Evolutionary conservation across 1,140 invertebrate species (phyloP).

Genomic region (Drosophila leontia): DNA sequence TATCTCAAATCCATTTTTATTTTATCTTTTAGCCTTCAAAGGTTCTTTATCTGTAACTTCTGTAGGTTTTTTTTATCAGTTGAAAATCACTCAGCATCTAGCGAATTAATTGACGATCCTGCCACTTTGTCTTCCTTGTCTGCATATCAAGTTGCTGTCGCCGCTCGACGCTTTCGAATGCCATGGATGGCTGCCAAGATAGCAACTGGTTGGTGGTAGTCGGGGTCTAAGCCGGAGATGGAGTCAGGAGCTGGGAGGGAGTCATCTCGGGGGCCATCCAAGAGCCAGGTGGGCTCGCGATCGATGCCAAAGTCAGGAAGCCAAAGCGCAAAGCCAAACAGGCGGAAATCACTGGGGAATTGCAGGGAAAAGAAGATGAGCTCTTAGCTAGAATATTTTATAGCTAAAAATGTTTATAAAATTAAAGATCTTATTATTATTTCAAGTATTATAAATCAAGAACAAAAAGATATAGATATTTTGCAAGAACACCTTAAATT

Average conservation of each 20-base stretch:
- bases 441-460: neutral
- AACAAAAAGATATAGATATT: neutral
- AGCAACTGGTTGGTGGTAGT: slow-evolving; percentile 35
- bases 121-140: slow-evolving; percentile 60
- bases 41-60: neutral
- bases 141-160: slow-evolving; percentile 62
- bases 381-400: neutral
- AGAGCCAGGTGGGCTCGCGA: slow-evolving; percentile 59
- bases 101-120: slow-evolving; percentile 64
- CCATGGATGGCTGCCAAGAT: slow-evolving; percentile 54
- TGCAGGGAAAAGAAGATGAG: slow-evolving; percentile 17
- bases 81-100: slow-evolving; percentile 52
- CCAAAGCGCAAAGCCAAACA: slow-evolving; percentile 57
- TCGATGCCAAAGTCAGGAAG: slow-evolving; percentile 68
- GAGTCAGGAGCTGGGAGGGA: neutral
- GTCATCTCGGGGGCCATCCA: slow-evolving; percentile 40
- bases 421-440: no score
- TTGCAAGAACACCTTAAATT: fast-evolving
- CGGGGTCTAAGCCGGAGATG: neutral
- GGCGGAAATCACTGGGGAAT: slow-evolving; percentile 67
- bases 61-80: slow-evolving; percentile 41
- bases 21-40: neutral
- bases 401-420: neutral
- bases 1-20: neutral
- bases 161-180: slow-evolving; percentile 44